Evolutionary conservation across 2,113 vertebrate genomes (phyloP).

Genomic region (Alosa alosa): DNA sequence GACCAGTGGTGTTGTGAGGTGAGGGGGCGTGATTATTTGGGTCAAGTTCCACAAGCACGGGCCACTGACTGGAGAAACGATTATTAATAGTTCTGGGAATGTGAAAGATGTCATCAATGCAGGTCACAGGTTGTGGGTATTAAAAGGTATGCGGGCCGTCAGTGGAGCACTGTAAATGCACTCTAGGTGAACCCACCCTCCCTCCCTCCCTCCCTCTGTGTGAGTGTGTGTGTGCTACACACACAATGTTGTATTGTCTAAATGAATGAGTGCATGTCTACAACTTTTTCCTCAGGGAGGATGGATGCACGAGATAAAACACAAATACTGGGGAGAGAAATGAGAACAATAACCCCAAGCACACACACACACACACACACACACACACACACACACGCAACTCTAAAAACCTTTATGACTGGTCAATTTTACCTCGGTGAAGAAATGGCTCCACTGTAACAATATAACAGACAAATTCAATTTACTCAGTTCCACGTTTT

Average conservation of each 20-base stretch:
- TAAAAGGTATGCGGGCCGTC: not conserved
- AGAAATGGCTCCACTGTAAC: too few species aligned
- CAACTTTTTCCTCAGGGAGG: slow-evolving; percentile 25
- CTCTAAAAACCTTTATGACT: too few species aligned
- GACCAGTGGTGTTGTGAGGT: not conserved
- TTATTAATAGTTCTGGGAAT: not conserved
- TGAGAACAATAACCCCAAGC: not conserved
- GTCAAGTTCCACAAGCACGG: not conserved
- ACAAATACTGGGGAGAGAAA: not conserved
- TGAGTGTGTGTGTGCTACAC: not conserved
- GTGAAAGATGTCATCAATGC: not conserved
- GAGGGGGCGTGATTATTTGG: not conserved
- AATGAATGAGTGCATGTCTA: not conserved
- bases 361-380: not conserved
- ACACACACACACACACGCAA: slow-evolving; percentile 17
- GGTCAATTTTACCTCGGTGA: too few species aligned
- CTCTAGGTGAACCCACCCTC: not conserved
- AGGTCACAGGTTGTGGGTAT: not conserved
- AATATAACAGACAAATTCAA: not conserved
- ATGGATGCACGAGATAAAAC: not conserved
- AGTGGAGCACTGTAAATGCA: not conserved
- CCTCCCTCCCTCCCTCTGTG: not conserved
- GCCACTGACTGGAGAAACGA: not conserved
- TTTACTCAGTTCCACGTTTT: not conserved
- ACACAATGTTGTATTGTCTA: not conserved